Evolutionary conservation across 2,888 invertebrate genomes (phyloP), one percentile per base, ranked within the genome.

Genomic region (Drosophila lacicola): DNA sequence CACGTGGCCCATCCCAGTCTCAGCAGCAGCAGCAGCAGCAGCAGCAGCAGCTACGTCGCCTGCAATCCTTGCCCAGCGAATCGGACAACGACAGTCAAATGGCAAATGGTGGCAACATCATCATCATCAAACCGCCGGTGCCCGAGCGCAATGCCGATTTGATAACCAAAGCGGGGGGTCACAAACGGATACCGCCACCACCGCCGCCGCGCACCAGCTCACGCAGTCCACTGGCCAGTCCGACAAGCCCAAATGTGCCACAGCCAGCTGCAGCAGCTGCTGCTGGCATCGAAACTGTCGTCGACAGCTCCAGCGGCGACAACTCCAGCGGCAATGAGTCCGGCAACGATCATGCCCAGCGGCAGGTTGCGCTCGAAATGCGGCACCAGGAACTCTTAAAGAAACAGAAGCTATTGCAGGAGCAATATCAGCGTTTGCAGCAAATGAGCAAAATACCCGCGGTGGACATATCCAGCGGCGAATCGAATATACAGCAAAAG

Each of bases 181-280:
- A 95, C 65, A 95, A 96, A 86, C 94, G 96, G 57, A 95, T 96
- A 46, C 97, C 97, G 8, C 98, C 97, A 17, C 97, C 97, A n/a
- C 97, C 98, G 34, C 97, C 97, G 33, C 97, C 97, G n/a, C 94
- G 97, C 78, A 97, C 97, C 79, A 96, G 97, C 81, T 97, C 97
- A 51, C 96, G 97, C 89, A 97, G 97, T 17, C 97, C 97, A 1
- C 93, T 97, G 83, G 96, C 97, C 25, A 97, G 97, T 50, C 97
- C 97, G 19, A 96, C 97, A 45, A 95, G 96, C 74, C 95, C 96
- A 21, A 94, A 95, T 85, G 92, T 95, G 62, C 95, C 96, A 3
- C 94, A 95, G 25, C 17, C 1, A 17, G 17, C 17, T 17, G 94
- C 57, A 74, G 80, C 64, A 13, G 49, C 36, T 1, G 37, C 25